Conservation (phyloP, 2,113 vertebrate genomes). For the Furnarius figulus region DNA sequence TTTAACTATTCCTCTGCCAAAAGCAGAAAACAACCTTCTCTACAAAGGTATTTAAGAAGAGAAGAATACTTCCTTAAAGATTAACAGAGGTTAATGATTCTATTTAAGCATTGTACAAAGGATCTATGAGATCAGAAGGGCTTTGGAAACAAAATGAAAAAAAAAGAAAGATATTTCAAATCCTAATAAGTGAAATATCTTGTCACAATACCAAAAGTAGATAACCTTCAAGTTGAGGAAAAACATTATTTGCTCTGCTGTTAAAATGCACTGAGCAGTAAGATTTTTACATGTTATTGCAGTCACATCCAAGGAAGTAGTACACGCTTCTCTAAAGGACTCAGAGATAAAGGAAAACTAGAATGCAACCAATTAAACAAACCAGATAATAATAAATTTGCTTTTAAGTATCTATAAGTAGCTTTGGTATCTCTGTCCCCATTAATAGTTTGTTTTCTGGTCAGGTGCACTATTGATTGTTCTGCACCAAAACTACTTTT, state of each 20-base stretch:
- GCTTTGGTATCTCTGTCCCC: conserved; percentile 20
- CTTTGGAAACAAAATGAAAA: background rate
- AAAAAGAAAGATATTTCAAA: background rate
- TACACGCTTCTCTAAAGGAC: background rate
- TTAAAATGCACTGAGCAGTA: conserved; percentile 18
- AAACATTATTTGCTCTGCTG: background rate
- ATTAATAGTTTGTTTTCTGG: conserved; percentile 75
- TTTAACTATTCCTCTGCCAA: background rate
- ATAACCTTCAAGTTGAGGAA: background rate
- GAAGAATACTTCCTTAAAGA: background rate
- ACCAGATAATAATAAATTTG: conserved; percentile 59
- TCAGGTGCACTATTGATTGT: conserved; percentile 71
- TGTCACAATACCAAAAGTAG: background rate
- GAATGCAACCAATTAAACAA: conserved; percentile 47
- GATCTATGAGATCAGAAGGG: background rate
- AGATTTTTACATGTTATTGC: background rate
- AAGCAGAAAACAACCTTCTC: background rate
- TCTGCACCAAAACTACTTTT: conserved; percentile 66
- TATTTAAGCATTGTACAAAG: background rate
- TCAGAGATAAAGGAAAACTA: background rate
- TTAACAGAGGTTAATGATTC: background rate
- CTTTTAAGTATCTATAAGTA: conserved; percentile 54
- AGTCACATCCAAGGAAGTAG: background rate
- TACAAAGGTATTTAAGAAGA: background rate
- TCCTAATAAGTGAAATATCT: background rate